phyloP scores from a whole-genome alignment of 23 tunicate species.

The Trididemnum miniatum region DNA sequence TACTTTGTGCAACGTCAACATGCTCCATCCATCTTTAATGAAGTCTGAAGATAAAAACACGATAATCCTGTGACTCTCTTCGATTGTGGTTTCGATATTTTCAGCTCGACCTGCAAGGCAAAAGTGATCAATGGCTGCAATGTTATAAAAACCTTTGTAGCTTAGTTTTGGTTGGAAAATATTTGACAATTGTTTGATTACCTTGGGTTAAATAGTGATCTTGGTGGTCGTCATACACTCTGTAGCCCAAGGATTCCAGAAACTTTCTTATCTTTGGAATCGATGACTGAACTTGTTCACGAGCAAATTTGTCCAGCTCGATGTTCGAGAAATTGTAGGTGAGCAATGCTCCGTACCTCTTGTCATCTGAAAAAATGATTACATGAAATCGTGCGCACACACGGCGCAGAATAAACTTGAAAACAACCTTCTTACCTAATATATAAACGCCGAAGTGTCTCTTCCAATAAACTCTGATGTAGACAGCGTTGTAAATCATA shows the following conservation, averaged over 20 bases:
- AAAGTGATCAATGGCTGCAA: no score
- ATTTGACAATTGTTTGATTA: background rate
- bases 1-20: conserved; percentile 40
- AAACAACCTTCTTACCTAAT: background rate
- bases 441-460: background rate
- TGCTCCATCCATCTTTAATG: conserved; percentile 47
- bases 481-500: background rate
- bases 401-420: background rate
- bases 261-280: background rate
- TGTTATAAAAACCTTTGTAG: no score
- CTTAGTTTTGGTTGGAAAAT: no score
- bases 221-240: conserved; percentile 32
- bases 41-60: conserved; percentile 36
- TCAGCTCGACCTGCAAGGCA: conserved; percentile 20
- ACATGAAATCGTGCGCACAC: no score
- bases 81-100: conserved; percentile 18
- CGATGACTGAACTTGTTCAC: conserved; percentile 9
- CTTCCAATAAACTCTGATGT: conserved; percentile 8
- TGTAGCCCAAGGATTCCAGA: conserved; percentile 34
- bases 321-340: conserved; percentile 48
- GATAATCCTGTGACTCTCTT: conserved; percentile 39
- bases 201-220: background rate
- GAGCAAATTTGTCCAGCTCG: conserved; percentile 47
- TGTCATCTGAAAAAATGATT: conserved; percentile 70
- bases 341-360: conserved; percentile 50